Percentiles rank a stretch among this genome's conserved stretches.
Conservation (phyloP, 2,113 vertebrate genomes). For the Camelus dromedarius region DNA sequence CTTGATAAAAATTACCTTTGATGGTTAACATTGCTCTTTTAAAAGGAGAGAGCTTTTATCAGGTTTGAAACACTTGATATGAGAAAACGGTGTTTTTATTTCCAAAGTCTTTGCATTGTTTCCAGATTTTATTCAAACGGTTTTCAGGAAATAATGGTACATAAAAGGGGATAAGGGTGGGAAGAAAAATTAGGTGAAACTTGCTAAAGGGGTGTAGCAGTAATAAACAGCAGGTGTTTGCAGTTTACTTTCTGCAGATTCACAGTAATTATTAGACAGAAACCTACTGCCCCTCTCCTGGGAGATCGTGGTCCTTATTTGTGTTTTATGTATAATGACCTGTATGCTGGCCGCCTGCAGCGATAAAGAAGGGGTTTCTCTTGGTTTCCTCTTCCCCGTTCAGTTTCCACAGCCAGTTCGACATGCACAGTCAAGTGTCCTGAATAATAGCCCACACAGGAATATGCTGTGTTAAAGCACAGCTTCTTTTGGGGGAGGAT, state of each 20-base stretch:
- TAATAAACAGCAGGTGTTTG: background rate
- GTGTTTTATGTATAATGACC: background rate
- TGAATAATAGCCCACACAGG: background rate
- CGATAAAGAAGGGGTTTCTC: background rate
- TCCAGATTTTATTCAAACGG: background rate
- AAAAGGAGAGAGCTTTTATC: background rate
- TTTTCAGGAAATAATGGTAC: background rate
- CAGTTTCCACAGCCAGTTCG: background rate
- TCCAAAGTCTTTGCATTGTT: background rate
- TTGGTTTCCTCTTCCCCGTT: background rate
- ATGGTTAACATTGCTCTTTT: background rate
- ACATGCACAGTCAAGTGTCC: background rate
- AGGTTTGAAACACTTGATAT: background rate
- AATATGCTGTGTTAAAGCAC: background rate
- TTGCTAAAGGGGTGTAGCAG: background rate
- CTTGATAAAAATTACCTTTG: background rate
- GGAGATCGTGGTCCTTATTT: background rate
- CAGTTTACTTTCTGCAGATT: constrained; percentile 23
- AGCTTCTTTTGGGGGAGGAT: background rate
- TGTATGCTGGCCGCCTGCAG: background rate
- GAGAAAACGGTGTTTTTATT: background rate
- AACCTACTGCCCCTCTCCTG: background rate
- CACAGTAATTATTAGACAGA: background rate
- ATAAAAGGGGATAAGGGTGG: background rate
- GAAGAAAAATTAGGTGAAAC: constrained; percentile 4